Evolutionary conservation across 2,888 invertebrate species (phyloP), one percentile per base, ranked within the genome.

Genomic region (Philereme vetulata): DNA sequence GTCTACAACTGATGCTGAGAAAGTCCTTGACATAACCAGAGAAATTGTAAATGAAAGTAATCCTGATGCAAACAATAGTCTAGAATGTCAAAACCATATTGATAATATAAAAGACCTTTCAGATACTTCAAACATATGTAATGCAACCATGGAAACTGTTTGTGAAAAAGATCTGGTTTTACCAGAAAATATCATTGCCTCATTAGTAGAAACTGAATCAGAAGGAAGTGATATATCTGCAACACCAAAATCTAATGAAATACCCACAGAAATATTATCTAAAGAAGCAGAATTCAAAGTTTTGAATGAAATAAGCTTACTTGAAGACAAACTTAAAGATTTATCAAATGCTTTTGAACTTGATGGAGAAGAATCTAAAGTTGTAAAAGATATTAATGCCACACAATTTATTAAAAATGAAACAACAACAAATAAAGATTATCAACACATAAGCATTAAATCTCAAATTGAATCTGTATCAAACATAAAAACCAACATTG

Each of bases 31-130:
- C 34, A 44, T 34, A 48, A 56, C 34, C 9, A 47, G 5, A n/a
- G 48, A 48, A 21, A 48, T 44, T 34, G 42, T 52, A 3, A 42
- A 42, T 42, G 42, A 42, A 47, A 42, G 35, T 48, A 6, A 35
- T 21, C 10, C 47, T 34, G 21, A 21, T 9, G n/a, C 40, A 0
- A 43, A 42, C 43, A 42, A 42, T 40, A 46, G 21, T 36, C 32
- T 33, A 43, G 32, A 11, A 11, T 9, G n/a, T 48, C 35, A 36
- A 6, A 7, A 36, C 6, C 21, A 38, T 40, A 42, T 11, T 40
- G 45, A 56, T 46, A 46, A 51, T 42, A 7, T 38, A 40, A 11
- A 49, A 34, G 33, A 58, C n/a, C 40, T 46, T 38, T 46, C 33
- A 9, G 40, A 56, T 51, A 35, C 35, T 34, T 5, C 33, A 10